These are phyloP conservation scores for Megastigmus dorsalis DNA, from an alignment of 2,888 invertebrate species.

Conservation along the genomic window DNA sequence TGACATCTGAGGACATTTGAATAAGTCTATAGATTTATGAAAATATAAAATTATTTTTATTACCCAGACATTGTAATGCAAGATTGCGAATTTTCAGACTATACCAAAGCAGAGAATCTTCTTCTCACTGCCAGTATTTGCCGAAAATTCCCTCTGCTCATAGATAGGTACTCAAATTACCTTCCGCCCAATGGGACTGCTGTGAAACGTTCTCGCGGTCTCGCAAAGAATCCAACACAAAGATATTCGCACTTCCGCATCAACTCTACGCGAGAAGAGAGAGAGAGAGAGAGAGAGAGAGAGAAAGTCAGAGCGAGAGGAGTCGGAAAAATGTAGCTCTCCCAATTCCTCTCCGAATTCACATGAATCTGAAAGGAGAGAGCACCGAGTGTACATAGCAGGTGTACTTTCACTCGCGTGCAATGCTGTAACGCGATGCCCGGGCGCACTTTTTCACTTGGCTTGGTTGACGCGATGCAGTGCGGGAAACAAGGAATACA, in stretches of 20 bases:
- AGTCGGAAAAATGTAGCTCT: neutral
- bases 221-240: too few relatives aligned
- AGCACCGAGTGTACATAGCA: too few relatives aligned
- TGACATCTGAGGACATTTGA: too few relatives aligned
- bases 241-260: neutral
- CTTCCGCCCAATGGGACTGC: neutral
- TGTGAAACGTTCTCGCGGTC: too few relatives aligned
- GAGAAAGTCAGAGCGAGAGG: neutral
- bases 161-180: neutral
- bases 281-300: neutral
- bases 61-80: too few relatives aligned
- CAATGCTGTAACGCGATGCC: too few relatives aligned
- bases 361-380: slow-evolving; percentile 32
- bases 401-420: too few relatives aligned
- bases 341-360: neutral
- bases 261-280: neutral
- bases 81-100: too few relatives aligned
- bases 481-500: too few relatives aligned
- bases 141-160: neutral
- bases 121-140: neutral
- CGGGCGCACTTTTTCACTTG: too few relatives aligned
- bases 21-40: neutral
- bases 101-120: too few relatives aligned
- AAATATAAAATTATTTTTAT: neutral
- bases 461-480: too few relatives aligned